Base-by-base conservation (phyloP, 2,888 invertebrate genomes). In the Plebejus anna region DNA sequence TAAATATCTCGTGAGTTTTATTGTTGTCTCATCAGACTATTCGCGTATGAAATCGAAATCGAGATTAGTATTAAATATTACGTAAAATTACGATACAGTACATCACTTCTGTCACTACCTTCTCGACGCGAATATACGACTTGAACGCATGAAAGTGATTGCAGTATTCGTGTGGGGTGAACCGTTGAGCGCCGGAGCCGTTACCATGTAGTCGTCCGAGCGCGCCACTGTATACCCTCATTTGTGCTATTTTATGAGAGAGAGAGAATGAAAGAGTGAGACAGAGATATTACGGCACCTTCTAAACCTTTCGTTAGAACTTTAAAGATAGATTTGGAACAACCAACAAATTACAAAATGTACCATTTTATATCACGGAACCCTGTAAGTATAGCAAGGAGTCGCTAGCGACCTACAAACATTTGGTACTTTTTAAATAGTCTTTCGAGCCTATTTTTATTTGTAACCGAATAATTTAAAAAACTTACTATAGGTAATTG, bases 151-250 rank as follows among this genome's bases (percentile, higher is more conserved):
- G 28, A 1, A 59, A 42, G 71, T 71, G 22, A 42, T 42, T 47
- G 28, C 16, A 47, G 61, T 75, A 16, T 55, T 55, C 4, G 55
- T 55, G 55, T 16, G 55, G 16, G 59, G 57, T 57, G 28, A 16
- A 13, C 55, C 13, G 36, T 28, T 38, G 59, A n/a, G 5, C 47
- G 42, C 28, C 32, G 47, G 42, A 11, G 28, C 13, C 42, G 76
- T 76, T 76, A 76, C 76, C 76, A 76, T 76, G 71, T 57, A 71
- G 71, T 57, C 70, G 57, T 28, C 36, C 22, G 22, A 6, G 11
- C 6, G 47, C 28, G 42, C 38, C 5, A 36, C 70, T 32, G n/a
- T 32, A 11, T 76, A 76, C 55, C 13, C 2, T 7, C 71, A 5
- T 47, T 2, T 7, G 51, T 11, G 51, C 11, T 16, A 28, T 51